A percentile compares a stretch with the other conserved stretches of the same genome.
Conservation (phyloP, 2,888 invertebrate species). For the Ferdinandea cuprea region DNA sequence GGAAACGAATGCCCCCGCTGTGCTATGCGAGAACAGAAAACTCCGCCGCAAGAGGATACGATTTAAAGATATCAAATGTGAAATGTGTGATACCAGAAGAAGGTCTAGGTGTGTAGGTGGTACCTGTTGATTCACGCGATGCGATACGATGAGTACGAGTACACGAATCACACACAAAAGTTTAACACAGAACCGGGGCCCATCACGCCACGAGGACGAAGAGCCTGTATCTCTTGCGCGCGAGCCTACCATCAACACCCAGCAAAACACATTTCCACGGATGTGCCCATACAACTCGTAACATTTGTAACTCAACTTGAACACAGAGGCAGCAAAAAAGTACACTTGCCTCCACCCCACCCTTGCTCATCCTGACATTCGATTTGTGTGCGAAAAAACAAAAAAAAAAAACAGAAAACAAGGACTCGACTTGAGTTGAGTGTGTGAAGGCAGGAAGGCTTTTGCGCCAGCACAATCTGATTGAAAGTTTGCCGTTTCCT, state of each 20-base stretch:
- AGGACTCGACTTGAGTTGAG: slow-evolving; percentile 25
- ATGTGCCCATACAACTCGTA: slow-evolving; percentile 57
- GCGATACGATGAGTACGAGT: slow-evolving; percentile 27
- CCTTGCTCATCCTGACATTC: slow-evolving; percentile 53
- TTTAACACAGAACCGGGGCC: slow-evolving; percentile 64
- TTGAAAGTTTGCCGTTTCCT: slow-evolving; percentile 75
- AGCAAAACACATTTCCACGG: slow-evolving; percentile 45
- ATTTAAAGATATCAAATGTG: slow-evolving; percentile 73
- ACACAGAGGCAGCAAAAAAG: slow-evolving; percentile 27
- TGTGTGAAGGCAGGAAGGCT: slow-evolving; percentile 58
- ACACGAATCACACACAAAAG: slow-evolving; percentile 56
- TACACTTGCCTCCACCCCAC: slow-evolving; percentile 24
- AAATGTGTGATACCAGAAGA: slow-evolving; percentile 64
- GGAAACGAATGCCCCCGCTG: slow-evolving; percentile 21
- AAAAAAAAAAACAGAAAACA: no score
- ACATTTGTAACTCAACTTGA: slow-evolving; percentile 68
- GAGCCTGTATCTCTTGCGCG: slow-evolving; percentile 43
- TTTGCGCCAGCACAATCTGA: slow-evolving; percentile 74
- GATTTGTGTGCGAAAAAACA: slow-evolving; percentile 61
- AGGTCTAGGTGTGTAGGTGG: neutral
- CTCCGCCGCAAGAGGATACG: slow-evolving; percentile 52
- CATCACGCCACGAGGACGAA: slow-evolving; percentile 22
- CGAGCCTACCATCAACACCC: slow-evolving; percentile 54
- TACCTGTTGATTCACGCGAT: slow-evolving; percentile 73
- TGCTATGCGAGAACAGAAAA: slow-evolving; percentile 38